Evolutionary conservation across 2,888 invertebrate genomes (phyloP).

Genomic region (Trissonchulus latispiculum): DNA sequence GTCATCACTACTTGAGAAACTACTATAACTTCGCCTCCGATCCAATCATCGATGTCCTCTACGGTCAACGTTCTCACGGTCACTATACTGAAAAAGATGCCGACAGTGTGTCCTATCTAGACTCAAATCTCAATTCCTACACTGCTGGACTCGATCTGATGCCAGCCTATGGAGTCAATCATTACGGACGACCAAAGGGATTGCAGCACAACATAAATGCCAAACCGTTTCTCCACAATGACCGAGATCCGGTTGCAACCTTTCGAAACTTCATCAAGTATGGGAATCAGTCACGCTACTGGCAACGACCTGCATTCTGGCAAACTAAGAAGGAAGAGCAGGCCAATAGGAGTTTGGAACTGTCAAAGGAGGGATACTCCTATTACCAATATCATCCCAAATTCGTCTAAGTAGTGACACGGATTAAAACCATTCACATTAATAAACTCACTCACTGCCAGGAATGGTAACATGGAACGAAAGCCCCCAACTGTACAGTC

Average conservation of each 20-base stretch:
- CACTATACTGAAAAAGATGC: neutral
- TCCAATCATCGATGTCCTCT: neutral
- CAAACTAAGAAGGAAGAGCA: neutral
- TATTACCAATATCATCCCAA: neutral
- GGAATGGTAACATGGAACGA: too few relatives aligned
- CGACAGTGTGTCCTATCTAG: neutral
- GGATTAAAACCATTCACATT: too few relatives aligned
- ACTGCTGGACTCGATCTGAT: neutral
- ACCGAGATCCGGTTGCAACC: neutral
- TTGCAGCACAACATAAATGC: neutral
- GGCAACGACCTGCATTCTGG: neutral
- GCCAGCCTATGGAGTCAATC: neutral
- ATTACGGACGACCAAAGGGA: neutral
- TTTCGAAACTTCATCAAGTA: neutral
- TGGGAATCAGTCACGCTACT: neutral
- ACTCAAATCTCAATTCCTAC: neutral
- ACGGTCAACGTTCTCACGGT: neutral
- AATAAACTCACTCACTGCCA: too few relatives aligned
- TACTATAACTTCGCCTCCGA: neutral
- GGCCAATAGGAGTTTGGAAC: neutral
- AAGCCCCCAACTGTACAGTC: too few relatives aligned
- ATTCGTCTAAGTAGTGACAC: too few relatives aligned
- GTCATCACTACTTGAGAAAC: neutral
- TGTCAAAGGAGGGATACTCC: neutral
- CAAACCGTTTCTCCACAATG: neutral